Evolutionary conservation across 92 coral and sea anemone species (phyloP).

Genomic region (Epizoanthus stellaris): DNA sequence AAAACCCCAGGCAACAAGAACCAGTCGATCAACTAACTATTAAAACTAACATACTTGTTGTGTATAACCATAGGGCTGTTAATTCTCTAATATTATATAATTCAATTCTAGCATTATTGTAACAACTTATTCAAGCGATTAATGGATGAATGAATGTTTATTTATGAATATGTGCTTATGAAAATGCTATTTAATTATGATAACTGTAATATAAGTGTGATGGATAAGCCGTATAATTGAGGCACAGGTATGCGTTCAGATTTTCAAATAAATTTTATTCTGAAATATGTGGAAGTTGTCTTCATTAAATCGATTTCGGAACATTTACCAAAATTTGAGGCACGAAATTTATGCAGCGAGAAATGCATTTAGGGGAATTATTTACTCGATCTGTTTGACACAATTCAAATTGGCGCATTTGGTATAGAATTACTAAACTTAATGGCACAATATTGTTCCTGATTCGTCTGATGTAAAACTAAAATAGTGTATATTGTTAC

Average conservation of each 20-base stretch:
- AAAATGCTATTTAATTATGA: constrained; percentile 1
- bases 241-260: neutral
- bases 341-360: too few species aligned
- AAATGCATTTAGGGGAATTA: too few species aligned
- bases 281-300: too few species aligned
- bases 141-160: neutral
- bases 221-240: neutral
- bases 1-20: neutral
- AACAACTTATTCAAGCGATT: neutral
- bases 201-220: neutral
- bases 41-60: neutral
- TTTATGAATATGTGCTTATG: neutral
- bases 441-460: too few species aligned
- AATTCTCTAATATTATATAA: neutral
- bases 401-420: too few species aligned
- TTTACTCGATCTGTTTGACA: too few species aligned
- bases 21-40: constrained; percentile 14
- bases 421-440: too few species aligned
- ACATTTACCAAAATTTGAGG: too few species aligned
- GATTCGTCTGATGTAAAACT: too few species aligned
- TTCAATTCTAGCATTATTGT: neutral
- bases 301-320: too few species aligned
- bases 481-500: too few species aligned
- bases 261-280: neutral
- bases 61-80: neutral